Evolutionary conservation across 1,140 invertebrate genomes (phyloP), one percentile per base, ranked within the genome.

Genomic region (Ruditapes philippinarum): DNA sequence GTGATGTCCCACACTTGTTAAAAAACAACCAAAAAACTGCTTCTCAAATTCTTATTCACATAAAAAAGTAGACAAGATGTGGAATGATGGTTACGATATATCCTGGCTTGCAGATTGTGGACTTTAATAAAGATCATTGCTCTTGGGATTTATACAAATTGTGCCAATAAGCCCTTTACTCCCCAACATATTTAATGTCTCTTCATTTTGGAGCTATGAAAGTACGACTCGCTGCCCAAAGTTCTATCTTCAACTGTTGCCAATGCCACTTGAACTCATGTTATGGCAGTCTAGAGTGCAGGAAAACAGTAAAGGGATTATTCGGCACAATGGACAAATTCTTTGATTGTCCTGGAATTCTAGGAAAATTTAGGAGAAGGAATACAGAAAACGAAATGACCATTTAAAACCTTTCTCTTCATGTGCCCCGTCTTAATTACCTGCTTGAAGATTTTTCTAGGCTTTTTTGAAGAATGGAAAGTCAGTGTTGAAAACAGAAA

Each of bases 281-380:
- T 0, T 90, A 78, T 78, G 68, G 70, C 36, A 78, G 88, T 0
- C 33, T 14, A 31, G 76, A 79, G n/a, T n/a, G n/a, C 1, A 40
- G 28, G 14, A 90, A 91, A 74, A 92, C 88, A 22, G 88, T 92
- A 25, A 81, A 62, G 51, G n/a, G n/a, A 91, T 91, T 74, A 79
- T 90, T 19, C 11, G 86, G n/a, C 42, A 85, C 22, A 86, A n/a
- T 92, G 51, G 87, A 91, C 38, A 86, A 79, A 36, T 91, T 88
- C 51, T 91, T 91, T 87, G 81, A 91, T 57, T 92, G 91, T 70
- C 22, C 90, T 54, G 90, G 91, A 86, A 86, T 84, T 45, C n/a
- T n/a, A n/a, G n/a, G n/a, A 28, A 68, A 68, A 68, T 19, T 28
- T 68, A 5, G 33, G 33, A 14, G 62, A 14, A 51, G 91, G 0